Percentiles rank a stretch among this genome's conserved stretches.
Conservation (phyloP, 1,140 invertebrate genomes). For the Himalopsyche phryganea region DNA sequence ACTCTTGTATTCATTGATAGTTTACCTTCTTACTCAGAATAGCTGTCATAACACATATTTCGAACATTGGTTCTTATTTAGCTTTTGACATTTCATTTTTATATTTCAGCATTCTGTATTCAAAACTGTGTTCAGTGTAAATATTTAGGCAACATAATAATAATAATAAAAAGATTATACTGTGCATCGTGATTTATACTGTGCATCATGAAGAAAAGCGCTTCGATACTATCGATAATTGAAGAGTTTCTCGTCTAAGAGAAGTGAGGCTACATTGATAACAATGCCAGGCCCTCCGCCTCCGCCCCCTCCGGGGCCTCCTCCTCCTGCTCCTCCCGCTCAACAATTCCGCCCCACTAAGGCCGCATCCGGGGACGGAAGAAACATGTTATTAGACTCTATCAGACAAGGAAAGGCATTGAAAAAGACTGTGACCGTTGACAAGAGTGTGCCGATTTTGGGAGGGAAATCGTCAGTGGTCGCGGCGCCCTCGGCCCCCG, state of each 20-base stretch:
- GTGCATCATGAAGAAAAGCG: conserved; percentile 2
- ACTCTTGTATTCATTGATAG: background rate
- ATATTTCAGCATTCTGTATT: too few species aligned
- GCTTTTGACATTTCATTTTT: too few species aligned
- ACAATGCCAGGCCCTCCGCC: conserved; percentile 44
- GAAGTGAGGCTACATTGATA: conserved; percentile 11
- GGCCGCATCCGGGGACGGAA: conserved; percentile 54
- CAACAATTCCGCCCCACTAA: conserved; percentile 51
- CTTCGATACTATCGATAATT: background rate
- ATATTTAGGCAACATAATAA: too few species aligned
- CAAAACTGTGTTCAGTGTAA: too few species aligned
- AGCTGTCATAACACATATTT: background rate
- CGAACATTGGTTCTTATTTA: background rate
- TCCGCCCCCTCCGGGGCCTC: conserved; percentile 56
- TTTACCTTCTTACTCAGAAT: background rate
- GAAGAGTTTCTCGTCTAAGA: background rate
- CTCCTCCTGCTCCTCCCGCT: conserved; percentile 63
- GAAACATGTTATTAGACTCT: conserved; percentile 69
- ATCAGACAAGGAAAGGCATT: conserved; percentile 78
- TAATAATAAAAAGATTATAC: too few species aligned
- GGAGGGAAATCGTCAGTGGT: conserved; percentile 54
- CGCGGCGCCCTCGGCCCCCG: conserved; percentile 29
- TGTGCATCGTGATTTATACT: background rate
- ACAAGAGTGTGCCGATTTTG: conserved; percentile 79
- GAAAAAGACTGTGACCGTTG: conserved; percentile 84